Conservation (phyloP, 2,888 invertebrate genomes). For the Drosophila hamatofila region DNA sequence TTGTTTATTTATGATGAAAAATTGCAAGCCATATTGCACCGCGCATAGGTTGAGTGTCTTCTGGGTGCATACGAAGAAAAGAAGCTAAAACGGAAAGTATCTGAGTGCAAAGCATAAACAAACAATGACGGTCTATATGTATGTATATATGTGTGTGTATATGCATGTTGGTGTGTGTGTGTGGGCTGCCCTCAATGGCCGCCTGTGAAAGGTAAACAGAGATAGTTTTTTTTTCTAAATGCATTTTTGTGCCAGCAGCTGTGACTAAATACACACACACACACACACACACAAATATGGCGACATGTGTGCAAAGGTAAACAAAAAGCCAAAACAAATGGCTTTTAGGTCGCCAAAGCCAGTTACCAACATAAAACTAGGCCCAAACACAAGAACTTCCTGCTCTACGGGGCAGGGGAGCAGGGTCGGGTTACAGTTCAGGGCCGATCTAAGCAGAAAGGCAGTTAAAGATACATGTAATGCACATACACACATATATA, state of each 20-base stretch:
- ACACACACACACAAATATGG: conserved; percentile 3
- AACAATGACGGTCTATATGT: neutral
- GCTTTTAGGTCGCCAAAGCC: conserved; percentile 47
- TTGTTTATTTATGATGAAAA: conserved; percentile 31
- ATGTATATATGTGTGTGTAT: neutral
- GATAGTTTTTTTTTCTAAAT: conserved; percentile 53
- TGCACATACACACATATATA: conserved; percentile 16
- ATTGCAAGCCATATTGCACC: conserved; percentile 38
- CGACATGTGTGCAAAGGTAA: conserved; percentile 48
- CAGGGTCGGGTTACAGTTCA: conserved; percentile 49
- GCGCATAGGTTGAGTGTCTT: conserved; percentile 26
- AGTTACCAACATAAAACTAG: conserved; percentile 57
- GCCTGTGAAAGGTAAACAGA: conserved; percentile 71
- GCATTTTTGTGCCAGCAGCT: conserved; percentile 55
- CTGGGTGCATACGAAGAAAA: conserved; percentile 30
- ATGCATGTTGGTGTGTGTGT: conserved; percentile 14
- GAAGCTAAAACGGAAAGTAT: conserved; percentile 25
- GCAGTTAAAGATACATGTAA: conserved; percentile 53
- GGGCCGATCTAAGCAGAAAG: conserved; percentile 30
- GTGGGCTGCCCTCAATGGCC: conserved; percentile 43
- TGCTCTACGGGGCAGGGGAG: conserved; percentile 34
- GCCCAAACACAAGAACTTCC: conserved; percentile 56
- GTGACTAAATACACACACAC: conserved; percentile 36
- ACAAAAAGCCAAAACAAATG: conserved; percentile 42
- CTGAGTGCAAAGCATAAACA: conserved; percentile 38